phyloP scores from a whole-genome alignment of 2,113 vertebrate genomes.

The Coreoperca whiteheadi region DNA sequence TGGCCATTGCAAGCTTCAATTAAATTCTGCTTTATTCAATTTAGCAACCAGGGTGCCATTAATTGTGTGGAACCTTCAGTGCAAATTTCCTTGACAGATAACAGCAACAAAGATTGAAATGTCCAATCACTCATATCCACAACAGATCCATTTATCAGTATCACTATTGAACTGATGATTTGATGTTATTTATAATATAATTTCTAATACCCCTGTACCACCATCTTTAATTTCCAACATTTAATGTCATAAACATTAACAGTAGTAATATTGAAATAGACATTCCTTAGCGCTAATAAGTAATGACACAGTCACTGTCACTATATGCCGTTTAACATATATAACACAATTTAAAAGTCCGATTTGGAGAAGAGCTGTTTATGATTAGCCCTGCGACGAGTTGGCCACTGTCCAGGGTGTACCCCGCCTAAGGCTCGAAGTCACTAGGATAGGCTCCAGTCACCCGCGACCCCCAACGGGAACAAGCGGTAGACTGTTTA shows the following conservation, averaged over 20 bases:
- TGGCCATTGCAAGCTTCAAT: constrained; percentile 25
- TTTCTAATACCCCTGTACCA: not conserved
- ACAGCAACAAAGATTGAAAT: not conserved
- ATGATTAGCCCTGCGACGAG: no score
- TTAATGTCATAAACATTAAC: not conserved
- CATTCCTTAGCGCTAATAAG: not conserved
- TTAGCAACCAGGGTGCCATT: not conserved
- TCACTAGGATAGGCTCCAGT: no score
- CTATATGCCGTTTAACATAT: not conserved
- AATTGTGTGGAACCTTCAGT: not conserved
- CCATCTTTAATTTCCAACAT: not conserved
- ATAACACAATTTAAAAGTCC: not conserved
- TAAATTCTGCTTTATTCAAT: not conserved
- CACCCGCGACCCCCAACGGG: no score
- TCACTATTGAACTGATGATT: not conserved
- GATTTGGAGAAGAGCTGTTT: not conserved
- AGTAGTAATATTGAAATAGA: not conserved
- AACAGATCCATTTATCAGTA: not conserved
- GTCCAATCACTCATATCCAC: not conserved
- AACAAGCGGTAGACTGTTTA: no score
- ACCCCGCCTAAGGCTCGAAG: no score
- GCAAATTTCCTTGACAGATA: not conserved
- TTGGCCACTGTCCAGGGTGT: no score
- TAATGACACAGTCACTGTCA: not conserved
- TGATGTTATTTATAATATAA: not conserved